Conservation (phyloP, 2,888 invertebrate genomes). For the Diadegma fenestrale region DNA sequence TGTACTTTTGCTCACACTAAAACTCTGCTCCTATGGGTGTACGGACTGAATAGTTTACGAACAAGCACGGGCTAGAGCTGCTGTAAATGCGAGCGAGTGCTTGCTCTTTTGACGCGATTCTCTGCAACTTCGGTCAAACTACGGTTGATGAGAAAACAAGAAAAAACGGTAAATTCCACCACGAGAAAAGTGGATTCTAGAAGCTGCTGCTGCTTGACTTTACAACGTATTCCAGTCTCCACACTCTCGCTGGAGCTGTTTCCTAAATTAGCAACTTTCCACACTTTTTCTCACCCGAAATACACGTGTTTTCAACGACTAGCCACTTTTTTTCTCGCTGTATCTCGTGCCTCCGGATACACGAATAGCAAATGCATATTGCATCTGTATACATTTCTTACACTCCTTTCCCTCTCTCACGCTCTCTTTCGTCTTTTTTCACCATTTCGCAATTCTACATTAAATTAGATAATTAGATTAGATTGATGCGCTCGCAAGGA, state of each 20-base stretch:
- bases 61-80: conserved; percentile 7
- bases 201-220: conserved; percentile 18
- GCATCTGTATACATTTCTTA: neutral
- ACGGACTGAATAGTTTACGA: conserved; percentile 25
- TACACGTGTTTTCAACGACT: neutral
- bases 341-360: neutral
- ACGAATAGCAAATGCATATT: neutral
- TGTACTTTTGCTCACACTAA: conserved; percentile 24
- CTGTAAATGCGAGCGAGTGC: conserved; percentile 6
- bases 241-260: conserved; percentile 1
- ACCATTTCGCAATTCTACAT: neutral
- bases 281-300: neutral
- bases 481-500: neutral
- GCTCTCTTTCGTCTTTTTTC: neutral
- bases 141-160: conserved; percentile 39
- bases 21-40: conserved; percentile 3
- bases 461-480: neutral
- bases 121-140: conserved; percentile 17
- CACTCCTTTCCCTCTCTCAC: neutral
- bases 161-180: conserved; percentile 33
- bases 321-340: neutral
- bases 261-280: conserved; percentile 14
- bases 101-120: conserved; percentile 34
- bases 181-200: conserved; percentile 11
- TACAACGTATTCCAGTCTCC: conserved; percentile 15